These are phyloP conservation scores for Anguilla rostrata DNA, from an alignment of 2,113 vertebrate species.

Conservation along the genomic window DNA sequence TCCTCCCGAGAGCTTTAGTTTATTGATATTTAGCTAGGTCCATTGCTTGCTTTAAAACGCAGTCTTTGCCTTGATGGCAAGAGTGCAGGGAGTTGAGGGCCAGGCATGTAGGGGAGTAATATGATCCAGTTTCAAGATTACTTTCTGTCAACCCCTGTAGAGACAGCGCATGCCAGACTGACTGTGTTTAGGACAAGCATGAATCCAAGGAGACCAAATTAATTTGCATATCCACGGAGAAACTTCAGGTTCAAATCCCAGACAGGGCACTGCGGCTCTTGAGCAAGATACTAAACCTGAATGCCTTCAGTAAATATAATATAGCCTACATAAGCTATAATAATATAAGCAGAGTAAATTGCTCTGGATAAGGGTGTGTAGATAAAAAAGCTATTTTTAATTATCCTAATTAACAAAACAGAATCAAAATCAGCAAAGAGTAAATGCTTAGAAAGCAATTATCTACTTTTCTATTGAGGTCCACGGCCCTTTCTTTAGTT, in stretches of 20 bases:
- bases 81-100: background rate
- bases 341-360: background rate
- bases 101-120: background rate
- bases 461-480: background rate
- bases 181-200: background rate
- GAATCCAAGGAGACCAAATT: background rate
- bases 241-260: background rate
- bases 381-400: no score
- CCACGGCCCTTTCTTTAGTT: background rate
- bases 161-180: background rate
- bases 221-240: background rate
- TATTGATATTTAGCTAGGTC: background rate
- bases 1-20: no score
- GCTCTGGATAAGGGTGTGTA: no score
- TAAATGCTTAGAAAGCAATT: background rate
- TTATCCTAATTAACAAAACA: background rate
- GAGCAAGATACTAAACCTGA: no score
- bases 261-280: no score
- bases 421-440: background rate
- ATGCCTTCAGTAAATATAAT: no score
- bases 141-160: background rate
- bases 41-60: background rate
- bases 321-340: no score
- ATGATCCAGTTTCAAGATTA: background rate
- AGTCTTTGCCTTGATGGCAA: background rate